Conservation (phyloP, 2,797 vertebrate species). For the Brachyalestes nurse region DNA sequence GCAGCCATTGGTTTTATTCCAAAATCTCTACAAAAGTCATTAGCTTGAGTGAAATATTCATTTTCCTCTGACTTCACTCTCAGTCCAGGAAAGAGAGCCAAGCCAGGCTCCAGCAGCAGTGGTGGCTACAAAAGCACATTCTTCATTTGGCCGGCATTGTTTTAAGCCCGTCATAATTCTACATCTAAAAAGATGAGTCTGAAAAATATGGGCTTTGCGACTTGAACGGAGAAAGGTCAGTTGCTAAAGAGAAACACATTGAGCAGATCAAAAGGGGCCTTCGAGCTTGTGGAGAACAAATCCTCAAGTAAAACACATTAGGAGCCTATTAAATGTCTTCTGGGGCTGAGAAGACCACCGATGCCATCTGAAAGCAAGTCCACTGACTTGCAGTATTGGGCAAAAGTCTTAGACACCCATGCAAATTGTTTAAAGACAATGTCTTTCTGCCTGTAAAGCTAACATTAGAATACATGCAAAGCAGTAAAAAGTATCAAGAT, state of each 20-base stretch:
- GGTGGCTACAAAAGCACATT: not conserved
- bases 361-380: not conserved
- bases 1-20: not conserved
- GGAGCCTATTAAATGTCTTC: not conserved
- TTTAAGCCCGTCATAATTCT: constrained; percentile 2
- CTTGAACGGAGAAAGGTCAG: constrained; percentile 3
- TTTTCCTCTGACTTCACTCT: not conserved
- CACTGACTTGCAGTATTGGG: too few species aligned
- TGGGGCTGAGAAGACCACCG: not conserved
- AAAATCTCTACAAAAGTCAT: constrained; percentile 4
- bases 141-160: not conserved
- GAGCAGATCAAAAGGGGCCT: not conserved
- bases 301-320: not conserved
- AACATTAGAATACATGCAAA: too few species aligned
- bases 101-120: not conserved
- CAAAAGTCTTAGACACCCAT: too few species aligned
- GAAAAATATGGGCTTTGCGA: not conserved
- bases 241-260: constrained; percentile 11
- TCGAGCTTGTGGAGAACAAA: not conserved
- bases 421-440: too few species aligned
- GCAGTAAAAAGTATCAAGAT: too few species aligned
- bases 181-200: not conserved
- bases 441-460: too few species aligned
- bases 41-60: not conserved
- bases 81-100: not conserved